phyloP scores from a whole-genome alignment of 2,888 invertebrate genomes.

The Phengaris arion region DNA sequence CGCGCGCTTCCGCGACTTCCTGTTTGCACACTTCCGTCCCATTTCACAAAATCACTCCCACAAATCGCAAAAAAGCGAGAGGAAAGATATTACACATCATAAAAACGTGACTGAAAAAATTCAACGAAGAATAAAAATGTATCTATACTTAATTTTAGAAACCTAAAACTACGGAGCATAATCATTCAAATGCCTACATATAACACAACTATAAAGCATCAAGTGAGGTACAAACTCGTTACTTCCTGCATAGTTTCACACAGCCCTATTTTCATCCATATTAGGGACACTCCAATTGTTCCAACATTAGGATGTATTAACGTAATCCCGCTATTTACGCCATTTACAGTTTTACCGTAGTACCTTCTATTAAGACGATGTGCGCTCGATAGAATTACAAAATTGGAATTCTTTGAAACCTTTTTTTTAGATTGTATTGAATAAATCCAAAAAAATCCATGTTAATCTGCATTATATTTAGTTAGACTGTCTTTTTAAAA shows the following conservation, averaged over 20 bases:
- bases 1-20: too few relatives aligned
- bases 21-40: too few relatives aligned
- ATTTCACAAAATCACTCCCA: too few relatives aligned
- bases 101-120: background rate
- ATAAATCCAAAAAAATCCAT: too few relatives aligned
- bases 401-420: too few relatives aligned
- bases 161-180: background rate
- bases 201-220: background rate
- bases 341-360: slow-evolving; percentile 8
- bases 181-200: background rate
- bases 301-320: slow-evolving; percentile 41
- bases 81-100: too few relatives aligned
- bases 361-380: background rate
- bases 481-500: too few relatives aligned
- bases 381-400: too few relatives aligned
- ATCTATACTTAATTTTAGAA: background rate
- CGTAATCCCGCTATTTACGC: slow-evolving; percentile 29
- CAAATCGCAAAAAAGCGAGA: too few relatives aligned
- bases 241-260: slow-evolving; percentile 63
- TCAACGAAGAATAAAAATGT: background rate
- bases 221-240: slow-evolving; percentile 33
- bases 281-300: slow-evolving; percentile 53
- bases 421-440: too few relatives aligned
- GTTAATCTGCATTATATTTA: too few relatives aligned
- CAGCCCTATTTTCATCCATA: slow-evolving; percentile 44